Base-by-base conservation (phyloP, 2,113 vertebrate species). In the Brachypodius melanocephalos region DNA sequence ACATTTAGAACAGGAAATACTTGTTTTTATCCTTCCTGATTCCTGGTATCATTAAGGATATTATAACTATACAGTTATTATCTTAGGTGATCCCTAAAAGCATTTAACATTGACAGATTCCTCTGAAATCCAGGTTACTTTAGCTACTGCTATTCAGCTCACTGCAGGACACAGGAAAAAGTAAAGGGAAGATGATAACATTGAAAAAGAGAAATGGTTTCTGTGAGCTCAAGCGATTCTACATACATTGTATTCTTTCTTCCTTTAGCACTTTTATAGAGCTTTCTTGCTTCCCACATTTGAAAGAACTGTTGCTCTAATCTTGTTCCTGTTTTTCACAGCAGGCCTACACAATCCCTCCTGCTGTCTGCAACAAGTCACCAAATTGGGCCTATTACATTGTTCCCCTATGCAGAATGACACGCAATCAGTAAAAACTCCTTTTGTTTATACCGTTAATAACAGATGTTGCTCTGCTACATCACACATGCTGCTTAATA, bases 401-500 rank as follows among this genome's bases (percentile, higher is more conserved):
- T 93, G 90, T 65, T 95, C 94, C 89, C 22, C 18, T 97, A 93
- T 78, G 69, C 90, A 92, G 87, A 92, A 78, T 84, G 93, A 91
- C 94, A 92, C 9, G 9, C 36, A 96, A 94, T 63, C 85, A 78
- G 92, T 90, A 80, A 94, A 92, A 92, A 54, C 49, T 94, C 85
- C 95, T 97, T 97, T 97, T 96, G 96, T 97, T 96, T 97, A 95
- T 95, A 94, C 80, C 93, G 96, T 91, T 95, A 96, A 96, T 94
- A 97, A 97, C 96, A 98, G 98, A 97, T 98, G 97, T 96, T 93
- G 78, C 95, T 95, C 93, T 96, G 95, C 89, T 78, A 96, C 97
- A 94, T 97, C 96, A 90, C 96, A 97, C 96, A 97, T 94, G 97
- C 97, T 97, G 97, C 95, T 97, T 97, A 97, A 97, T 97, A 97